These are phyloP conservation scores for Leuciscus idus DNA, from an alignment of 2,113 vertebrate species.

Conservation along the genomic window DNA sequence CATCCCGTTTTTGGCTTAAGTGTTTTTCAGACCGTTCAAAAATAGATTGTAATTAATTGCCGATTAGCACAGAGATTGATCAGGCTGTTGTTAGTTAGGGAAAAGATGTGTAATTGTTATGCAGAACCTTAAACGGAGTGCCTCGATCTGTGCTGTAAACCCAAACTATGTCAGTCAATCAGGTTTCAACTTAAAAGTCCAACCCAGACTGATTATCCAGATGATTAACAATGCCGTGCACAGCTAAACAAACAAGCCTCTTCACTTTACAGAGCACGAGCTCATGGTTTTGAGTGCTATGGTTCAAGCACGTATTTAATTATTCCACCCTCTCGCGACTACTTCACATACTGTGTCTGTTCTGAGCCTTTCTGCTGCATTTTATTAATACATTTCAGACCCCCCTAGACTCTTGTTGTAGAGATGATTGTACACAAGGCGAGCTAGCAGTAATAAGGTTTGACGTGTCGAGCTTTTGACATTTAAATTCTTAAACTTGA, in stretches of 20 bases:
- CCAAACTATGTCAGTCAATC: neutral
- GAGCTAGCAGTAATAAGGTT: conserved; percentile 50
- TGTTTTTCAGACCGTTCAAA: neutral
- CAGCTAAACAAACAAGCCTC: conserved; percentile 43
- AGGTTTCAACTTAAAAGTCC: conserved; percentile 23
- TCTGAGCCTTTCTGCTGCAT: conserved; percentile 59
- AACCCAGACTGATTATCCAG: conserved; percentile 1
- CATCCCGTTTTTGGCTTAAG: neutral
- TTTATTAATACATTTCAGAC: conserved; percentile 65
- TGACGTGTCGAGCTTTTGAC: conserved; percentile 65
- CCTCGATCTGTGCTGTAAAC: neutral
- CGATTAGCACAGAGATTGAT: conserved; percentile 49
- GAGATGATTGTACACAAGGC: conserved; percentile 50
- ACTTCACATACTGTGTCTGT: conserved; percentile 56
- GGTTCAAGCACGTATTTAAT: conserved; percentile 37
- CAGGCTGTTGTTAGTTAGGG: neutral
- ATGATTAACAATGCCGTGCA: conserved; percentile 44
- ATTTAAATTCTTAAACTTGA: conserved; percentile 62
- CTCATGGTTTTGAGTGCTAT: conserved; percentile 16
- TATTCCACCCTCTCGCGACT: conserved; percentile 51
- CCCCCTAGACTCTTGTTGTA: conserved; percentile 19
- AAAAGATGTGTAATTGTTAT: conserved; percentile 10
- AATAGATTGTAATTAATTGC: conserved; percentile 50
- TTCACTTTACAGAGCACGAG: conserved; percentile 18
- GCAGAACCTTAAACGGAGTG: neutral